Evolutionary conservation across 2,888 invertebrate species (phyloP), one percentile per base, ranked within the genome.

Genomic region (Agrotis clavis): DNA sequence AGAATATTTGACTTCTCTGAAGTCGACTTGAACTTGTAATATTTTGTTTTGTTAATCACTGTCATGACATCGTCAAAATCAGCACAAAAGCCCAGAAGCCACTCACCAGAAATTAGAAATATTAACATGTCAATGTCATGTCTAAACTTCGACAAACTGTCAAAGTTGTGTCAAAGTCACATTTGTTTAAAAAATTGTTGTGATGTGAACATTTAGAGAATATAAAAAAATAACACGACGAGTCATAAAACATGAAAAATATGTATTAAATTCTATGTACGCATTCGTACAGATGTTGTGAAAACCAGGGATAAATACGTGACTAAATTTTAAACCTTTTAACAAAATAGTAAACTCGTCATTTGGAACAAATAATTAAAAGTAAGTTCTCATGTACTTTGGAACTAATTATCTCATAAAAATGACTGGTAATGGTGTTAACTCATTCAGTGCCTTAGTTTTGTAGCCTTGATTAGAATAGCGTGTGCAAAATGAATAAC

Each of bases 341-440:
- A 3, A 18, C 13, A 50, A 50, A 50, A 53, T 60, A 35, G 35
- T 6, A 35, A 35, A 35, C 35, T 35, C 7, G 35, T 35, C 35
- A 7, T 7, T 30, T 30, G 30, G 35, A 7, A 35, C 35, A 35
- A 35, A 7, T 9, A 7, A 35, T 7, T 35, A 35, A 35, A 68
- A 14, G 69, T 75, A 76, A 76, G 76, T 69, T 21, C 59, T n/a
- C 19, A 2, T 68, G 59, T 21, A 76, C 48, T 59, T 76, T 41
- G 57, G 53, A 75, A 63, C 45, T 9, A 14, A 35, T 67, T 56
- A 56, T 74, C 57, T 21, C 11, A 14, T 19, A 45, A 54, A 13
- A 48, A 19, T 41, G n/a, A 16, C 14, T 50, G 13, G 7, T 14
- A 13, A 18, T 6, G 1, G 25, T n/a, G 21, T 19, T 64, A 19